Evolutionary conservation across 1,140 invertebrate genomes (phyloP), one percentile per base, ranked within the genome.

Genomic region (Ceratosolen solmsi): DNA sequence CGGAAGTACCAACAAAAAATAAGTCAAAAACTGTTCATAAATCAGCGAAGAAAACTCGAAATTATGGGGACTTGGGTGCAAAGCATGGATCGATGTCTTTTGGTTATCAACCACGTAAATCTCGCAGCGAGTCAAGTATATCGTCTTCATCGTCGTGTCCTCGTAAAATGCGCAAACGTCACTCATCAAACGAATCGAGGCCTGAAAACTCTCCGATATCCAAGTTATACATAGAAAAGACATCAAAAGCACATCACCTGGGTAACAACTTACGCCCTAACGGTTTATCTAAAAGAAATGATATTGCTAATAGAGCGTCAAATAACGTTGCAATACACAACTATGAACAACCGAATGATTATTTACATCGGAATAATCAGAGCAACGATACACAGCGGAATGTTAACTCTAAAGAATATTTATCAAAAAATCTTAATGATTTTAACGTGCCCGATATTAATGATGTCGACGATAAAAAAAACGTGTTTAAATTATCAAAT

Each of bases 41-140:
- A 30, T 81, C 84, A 20, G 13, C 72, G 0, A 80, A 36, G 1
- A 84, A 84, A 0, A 90, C 90, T 80, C 79, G 90, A 1, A 91
- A 89, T 54, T 54, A 86, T 5, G 90, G 90, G 33, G 90, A 89
- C 0, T 90, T 87, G 46, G 90, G 89, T 77, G 85, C 71, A 13
- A 89, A 89, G 58, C 89, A 87, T 38, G 89, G 88, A 0, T 65
- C 76, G 11, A 72, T 80, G 8, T 70, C 83, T 11, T 86, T 86
- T 8, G 82, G 77, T 0, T 85, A 84, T 36, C 73, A 68, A n/a
- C 88, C 89, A 0, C 83, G 87, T 20, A 91, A 90, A 22, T 90
- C 89, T 0, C 82, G 86, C 3, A 91, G 89, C 77, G 89, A 90
- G 4, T 85, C 84, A 0, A 77, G 80, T 2, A 75, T 90, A 20